Evolutionary conservation across 2,797 vertebrate genomes (phyloP).

Genomic region (Heterohyrax brucei): DNA sequence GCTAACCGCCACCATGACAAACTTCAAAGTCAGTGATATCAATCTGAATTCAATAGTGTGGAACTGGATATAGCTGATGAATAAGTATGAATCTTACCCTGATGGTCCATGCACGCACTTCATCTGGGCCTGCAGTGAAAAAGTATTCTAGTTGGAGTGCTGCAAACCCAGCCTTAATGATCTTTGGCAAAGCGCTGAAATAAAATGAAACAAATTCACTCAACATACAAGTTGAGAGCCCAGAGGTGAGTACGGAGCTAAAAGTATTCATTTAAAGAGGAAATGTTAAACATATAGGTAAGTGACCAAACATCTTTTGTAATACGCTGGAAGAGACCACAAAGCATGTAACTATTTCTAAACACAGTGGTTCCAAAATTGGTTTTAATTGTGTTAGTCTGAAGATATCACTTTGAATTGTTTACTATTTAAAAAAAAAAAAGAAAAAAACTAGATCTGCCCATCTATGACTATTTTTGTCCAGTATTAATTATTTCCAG

Average conservation of each 20-base stretch:
- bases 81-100: constrained; percentile 96
- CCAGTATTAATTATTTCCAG: constrained; percentile 85
- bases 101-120: constrained; percentile 99
- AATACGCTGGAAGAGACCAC: constrained; percentile 80
- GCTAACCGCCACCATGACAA: constrained; percentile 98
- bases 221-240: constrained; percentile 84
- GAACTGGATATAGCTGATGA: constrained; percentile 94
- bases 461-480: constrained; percentile 79
- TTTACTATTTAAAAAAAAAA: constrained; percentile 82
- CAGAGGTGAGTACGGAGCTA: constrained; percentile 71
- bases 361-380: constrained; percentile 79
- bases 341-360: constrained; percentile 74
- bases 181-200: constrained; percentile 97
- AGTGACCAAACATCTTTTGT: constrained; percentile 73
- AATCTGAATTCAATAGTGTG: constrained; percentile 97
- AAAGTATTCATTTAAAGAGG: constrained; percentile 86
- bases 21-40: constrained; percentile 99
- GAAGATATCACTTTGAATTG: constrained; percentile 83
- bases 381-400: constrained; percentile 80
- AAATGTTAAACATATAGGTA: constrained; percentile 82
- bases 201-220: constrained; percentile 90
- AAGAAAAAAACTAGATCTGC: constrained; percentile 81
- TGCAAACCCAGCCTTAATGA: constrained; percentile 98
- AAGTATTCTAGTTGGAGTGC: constrained; percentile 99
- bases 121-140: constrained; percentile 99